Evolutionary conservation across 2,113 vertebrate genomes (phyloP).

Genomic region (Atlantisia rogersi): DNA sequence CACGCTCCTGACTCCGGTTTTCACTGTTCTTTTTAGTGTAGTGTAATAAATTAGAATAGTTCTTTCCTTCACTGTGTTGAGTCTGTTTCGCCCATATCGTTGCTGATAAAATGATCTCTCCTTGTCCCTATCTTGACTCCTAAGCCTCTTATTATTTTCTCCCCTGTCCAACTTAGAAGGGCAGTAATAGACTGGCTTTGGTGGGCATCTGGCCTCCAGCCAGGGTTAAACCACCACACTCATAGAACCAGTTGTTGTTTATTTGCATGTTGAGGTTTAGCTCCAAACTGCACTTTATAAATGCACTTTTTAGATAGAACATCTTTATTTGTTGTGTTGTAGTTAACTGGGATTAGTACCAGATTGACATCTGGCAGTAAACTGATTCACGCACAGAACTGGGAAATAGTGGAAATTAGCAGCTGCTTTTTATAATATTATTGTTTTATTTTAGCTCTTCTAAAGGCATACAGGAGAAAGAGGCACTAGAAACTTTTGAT

Average conservation of each 20-base stretch:
- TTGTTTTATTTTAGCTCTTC: not conserved
- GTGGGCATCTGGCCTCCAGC: too few species aligned
- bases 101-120: too few species aligned
- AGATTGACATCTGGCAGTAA: not conserved
- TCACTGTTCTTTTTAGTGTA: too few species aligned
- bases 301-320: not conserved
- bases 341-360: not conserved
- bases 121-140: too few species aligned
- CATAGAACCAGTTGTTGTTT: not conserved
- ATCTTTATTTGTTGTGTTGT: not conserved
- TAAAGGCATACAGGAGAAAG: not conserved
- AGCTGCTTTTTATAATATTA: not conserved
- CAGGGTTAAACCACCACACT: too few species aligned
- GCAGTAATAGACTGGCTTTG: too few species aligned
- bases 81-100: too few species aligned
- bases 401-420: not conserved
- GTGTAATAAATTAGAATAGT: too few species aligned
- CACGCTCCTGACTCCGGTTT: too few species aligned
- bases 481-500: not conserved
- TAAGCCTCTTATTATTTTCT: too few species aligned
- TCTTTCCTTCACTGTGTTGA: too few species aligned
- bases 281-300: not conserved
- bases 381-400: not conserved
- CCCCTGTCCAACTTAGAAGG: too few species aligned
- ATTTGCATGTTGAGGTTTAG: not conserved